Base-by-base conservation (phyloP, 1,140 invertebrate species). In the Pogonomyrmex barbatus region DNA sequence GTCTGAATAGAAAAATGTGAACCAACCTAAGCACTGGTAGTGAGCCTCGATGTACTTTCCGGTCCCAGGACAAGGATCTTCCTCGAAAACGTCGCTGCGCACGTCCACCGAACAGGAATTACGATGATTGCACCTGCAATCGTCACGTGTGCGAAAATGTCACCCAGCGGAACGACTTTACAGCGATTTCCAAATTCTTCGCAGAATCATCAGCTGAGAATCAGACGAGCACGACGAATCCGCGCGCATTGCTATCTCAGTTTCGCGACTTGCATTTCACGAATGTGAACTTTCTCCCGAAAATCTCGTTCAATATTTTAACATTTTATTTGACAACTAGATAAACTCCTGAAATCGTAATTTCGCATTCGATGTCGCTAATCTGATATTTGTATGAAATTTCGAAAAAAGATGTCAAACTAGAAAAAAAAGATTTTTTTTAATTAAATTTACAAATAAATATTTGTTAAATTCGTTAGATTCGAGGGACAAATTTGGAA, bases 1-100 rank as follows among this genome's bases (percentile, higher is more conserved):
- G 77, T 24, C 54, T 58, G 45, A 71, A 79, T 79, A 86, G 70
- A 84, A 77, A 86, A 81, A 52, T 76, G 36, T 88, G 30, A 92
- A 95, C 95, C 94, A 95, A 96, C 96, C 96, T 95, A 93, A 91
- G 91, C 96, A 96, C 86, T 95, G 91, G 94, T 96, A 96, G 83
- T 96, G 96, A 86, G 96, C 96, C 94, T 96, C 96, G 89, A 96
- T 94, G 93, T 96, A 96, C 92, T 96, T 96, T 89, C 94, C 91
- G 81, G 96, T 96, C 77, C 95, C 96, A 78, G 96, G 96, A 94
- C 96, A 96, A 36, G 96, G 96, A 91, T 96, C 96, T 89, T 95
- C 95, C 88, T 95, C 95, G 94, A 96, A 96, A 86, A 95, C 92
- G 76, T 93, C 90, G 92, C 94, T 96, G 90, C 93, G 93, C 63